Evolutionary conservation across 2,888 invertebrate species (phyloP), one percentile per base, ranked within the genome.

Genomic region (Bombylius major): DNA sequence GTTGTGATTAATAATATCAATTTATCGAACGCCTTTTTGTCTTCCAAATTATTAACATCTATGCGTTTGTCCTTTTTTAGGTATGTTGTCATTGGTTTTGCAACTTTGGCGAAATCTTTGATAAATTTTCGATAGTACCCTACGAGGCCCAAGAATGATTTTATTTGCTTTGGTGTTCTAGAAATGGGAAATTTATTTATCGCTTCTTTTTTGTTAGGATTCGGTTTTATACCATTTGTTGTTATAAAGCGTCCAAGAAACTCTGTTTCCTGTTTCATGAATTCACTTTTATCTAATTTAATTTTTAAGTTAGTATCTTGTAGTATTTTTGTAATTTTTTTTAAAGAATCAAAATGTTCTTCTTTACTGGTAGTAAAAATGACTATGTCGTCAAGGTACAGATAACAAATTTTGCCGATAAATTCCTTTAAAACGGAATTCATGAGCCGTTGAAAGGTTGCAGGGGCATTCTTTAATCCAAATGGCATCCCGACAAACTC

Each of bases 181-280:
- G 58, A 58, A 13, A 56, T 47, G 32, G 55, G 59, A 34, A 56
- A 60, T 9, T 61, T 57, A 23, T 53, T 36, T 4, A 60, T 57
- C 11, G 59, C 59, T 47, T 52, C 31, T 11, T 56, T 53, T 42
- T 60, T 61, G 33, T 51, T 39, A 5, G 52, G 53, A 8, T 52
- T 52, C 6, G 52, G 45, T 33, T 52, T 52, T 9, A 53, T 31
- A 8, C 53, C 53, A 11, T 42, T 31, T 9, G 48, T 53, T 14
- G 47, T 53, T n/a, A 23, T 14, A 11, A 53, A 31, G 42, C 48
- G 53, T 6, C 47, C 48, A 5, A 53, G 23, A 32, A 53, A 53
- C 9, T 47, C 47, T 4, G 48, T 53, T 32, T 53, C 47, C 5
- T 47, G 47, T 31, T 53, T 47, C 5, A 47, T 13, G n/a, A 51